A percentile compares a stretch with the other conserved stretches of the same genome.
phyloP scores from a whole-genome alignment of 2,888 invertebrate genomes.

The Papilio demoleus region DNA sequence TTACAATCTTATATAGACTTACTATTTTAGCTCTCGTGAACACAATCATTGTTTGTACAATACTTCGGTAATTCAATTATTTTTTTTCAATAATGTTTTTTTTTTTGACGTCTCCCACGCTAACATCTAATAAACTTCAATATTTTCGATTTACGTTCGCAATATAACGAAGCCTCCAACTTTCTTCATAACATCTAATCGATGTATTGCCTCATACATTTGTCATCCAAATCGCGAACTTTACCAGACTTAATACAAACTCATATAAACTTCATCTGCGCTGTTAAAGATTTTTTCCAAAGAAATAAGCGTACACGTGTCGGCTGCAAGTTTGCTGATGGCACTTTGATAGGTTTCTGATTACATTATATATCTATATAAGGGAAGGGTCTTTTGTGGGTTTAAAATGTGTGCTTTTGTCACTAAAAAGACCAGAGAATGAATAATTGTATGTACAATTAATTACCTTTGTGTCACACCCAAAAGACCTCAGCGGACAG shows the following conservation, averaged over 20 bases:
- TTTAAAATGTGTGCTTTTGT: conserved; percentile 1
- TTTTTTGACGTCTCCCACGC: not conserved
- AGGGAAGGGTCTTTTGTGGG: conserved; percentile 43
- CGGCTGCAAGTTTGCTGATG: conserved; percentile 60
- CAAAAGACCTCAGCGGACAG: not conserved
- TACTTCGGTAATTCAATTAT: too few species aligned
- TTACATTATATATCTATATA: conserved; percentile 53
- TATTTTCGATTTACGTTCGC: conserved; percentile 29
- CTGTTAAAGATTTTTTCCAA: conserved; percentile 61
- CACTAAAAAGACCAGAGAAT: conserved; percentile 3
- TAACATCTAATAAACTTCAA: conserved; percentile 21
- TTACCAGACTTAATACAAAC: conserved; percentile 53
- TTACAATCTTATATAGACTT: not conserved
- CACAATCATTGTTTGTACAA: too few species aligned
- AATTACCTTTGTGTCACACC: not conserved
- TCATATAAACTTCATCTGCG: conserved; percentile 54
- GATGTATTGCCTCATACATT: conserved; percentile 45
- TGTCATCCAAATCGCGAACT: conserved; percentile 42
- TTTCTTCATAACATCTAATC: conserved; percentile 45
- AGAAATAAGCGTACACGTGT: conserved; percentile 59
- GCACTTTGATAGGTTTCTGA: conserved; percentile 73
- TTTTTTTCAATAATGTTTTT: not conserved
- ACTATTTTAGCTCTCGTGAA: too few species aligned
- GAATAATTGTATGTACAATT: conserved; percentile 8
- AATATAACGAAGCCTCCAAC: conserved; percentile 36